Evolutionary conservation across 2,113 vertebrate genomes (phyloP).

Genomic region (Corydoras maculifer): DNA sequence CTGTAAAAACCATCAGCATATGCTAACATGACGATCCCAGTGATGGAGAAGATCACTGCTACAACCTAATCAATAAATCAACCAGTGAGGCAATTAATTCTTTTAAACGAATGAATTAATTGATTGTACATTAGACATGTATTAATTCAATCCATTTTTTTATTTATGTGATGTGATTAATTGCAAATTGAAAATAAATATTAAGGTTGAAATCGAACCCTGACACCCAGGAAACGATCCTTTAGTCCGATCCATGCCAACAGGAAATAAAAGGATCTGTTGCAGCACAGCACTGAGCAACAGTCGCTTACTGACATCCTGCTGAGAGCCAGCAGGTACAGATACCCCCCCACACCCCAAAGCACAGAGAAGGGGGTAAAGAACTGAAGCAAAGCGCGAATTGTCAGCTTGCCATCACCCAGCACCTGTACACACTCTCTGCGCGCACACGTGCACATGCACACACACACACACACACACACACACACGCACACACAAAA

Average conservation of each 20-base stretch:
- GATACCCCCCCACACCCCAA: conserved; percentile 47
- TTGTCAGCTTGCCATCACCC: conserved; percentile 30
- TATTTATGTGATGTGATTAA: too few species aligned
- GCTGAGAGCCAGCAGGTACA: conserved; percentile 50
- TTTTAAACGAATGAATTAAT: too few species aligned
- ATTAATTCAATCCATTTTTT: too few species aligned
- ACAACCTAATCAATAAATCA: conserved; percentile 46
- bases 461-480: conserved; percentile 17
- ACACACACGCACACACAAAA: background rate
- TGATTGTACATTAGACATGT: too few species aligned
- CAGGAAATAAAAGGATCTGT: conserved; percentile 54
- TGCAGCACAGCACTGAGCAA: conserved; percentile 55
- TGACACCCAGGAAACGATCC: conserved; percentile 55
- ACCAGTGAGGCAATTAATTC: too few species aligned
- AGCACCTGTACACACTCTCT: conserved; percentile 35
- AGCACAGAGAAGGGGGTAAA: conserved; percentile 50
- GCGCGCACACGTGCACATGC: conserved; percentile 19
- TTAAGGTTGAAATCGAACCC: conserved; percentile 36
- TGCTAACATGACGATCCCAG: conserved; percentile 56
- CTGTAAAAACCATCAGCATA: conserved; percentile 52
- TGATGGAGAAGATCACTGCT: conserved; percentile 54
- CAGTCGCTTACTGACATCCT: conserved; percentile 46
- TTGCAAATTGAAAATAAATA: background rate
- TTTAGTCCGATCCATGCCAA: conserved; percentile 58
- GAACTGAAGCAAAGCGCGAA: conserved; percentile 35